These are phyloP conservation scores for Drosophila pseudotakahashii DNA, from an alignment of 2,888 invertebrate species.

Conservation along the genomic window DNA sequence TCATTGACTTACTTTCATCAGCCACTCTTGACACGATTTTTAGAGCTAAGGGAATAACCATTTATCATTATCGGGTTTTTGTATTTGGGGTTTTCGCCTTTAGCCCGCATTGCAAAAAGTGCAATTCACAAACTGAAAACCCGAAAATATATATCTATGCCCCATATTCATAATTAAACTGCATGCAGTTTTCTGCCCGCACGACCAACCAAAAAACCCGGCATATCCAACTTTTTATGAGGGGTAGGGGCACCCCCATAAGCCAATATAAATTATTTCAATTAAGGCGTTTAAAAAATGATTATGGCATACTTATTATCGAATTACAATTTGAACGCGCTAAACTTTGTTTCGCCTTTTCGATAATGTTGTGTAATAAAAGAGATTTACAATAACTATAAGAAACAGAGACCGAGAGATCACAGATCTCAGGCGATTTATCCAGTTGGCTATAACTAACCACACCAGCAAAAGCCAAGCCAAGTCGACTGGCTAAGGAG, in stretches of 20 bases:
- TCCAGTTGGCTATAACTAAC: slow-evolving; percentile 34
- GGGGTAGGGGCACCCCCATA: slow-evolving; percentile 29
- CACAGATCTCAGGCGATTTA: slow-evolving; percentile 37
- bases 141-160: slow-evolving; percentile 1
- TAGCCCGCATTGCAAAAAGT: slow-evolving; percentile 68
- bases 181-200: slow-evolving; percentile 58
- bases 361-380: slow-evolving; percentile 71
- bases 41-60: slow-evolving; percentile 29
- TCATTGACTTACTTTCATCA: slow-evolving; percentile 62
- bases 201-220: slow-evolving; percentile 22
- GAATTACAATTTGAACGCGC: slow-evolving; percentile 65
- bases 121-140: slow-evolving; percentile 50
- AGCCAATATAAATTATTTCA: slow-evolving; percentile 70
- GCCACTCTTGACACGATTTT: slow-evolving; percentile 45
- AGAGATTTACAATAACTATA: slow-evolving; percentile 65
- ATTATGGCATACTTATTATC: slow-evolving; percentile 73
- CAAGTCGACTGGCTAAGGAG: slow-evolving; percentile 17
- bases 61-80: slow-evolving; percentile 41
- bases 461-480: slow-evolving; percentile 3
- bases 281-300: slow-evolving; percentile 77
- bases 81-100: slow-evolving; percentile 37
- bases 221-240: slow-evolving; percentile 10
- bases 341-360: slow-evolving; percentile 57
- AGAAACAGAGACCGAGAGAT: slow-evolving; percentile 37
- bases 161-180: slow-evolving; percentile 63